Evolutionary conservation across 1,140 invertebrate genomes (phyloP), one percentile per base, ranked within the genome.

Genomic region (Temnothorax nylanderi): DNA sequence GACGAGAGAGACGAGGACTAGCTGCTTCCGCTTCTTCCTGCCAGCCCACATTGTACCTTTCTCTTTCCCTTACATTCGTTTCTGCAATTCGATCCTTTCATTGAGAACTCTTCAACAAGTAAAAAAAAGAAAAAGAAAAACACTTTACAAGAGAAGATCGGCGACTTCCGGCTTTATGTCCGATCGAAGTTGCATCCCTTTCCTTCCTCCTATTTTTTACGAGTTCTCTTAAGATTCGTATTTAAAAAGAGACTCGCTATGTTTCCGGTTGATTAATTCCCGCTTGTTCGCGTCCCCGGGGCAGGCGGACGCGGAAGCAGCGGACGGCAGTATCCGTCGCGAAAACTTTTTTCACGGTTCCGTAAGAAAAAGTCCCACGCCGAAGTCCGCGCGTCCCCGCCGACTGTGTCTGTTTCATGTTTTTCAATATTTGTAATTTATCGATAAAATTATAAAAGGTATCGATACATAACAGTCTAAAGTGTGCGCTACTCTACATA

Each of bases 351-450:
- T 88, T 85, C 88, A 88, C 87, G 80, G 65, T 89, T 92, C 82
- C 80, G 58, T 78, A 58, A 74, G 32, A 71, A 82, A 86, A 75
- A 85, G 84, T 90, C 84, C 84, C 60, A 84, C 77, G 72, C 91
- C 86, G 72, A 91, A 90, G 89, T 93, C 90, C 90, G 88, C 90
- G 90, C 85, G 91, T 93, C 91, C 87, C 89, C 91, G 89, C 86
- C 91, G 92, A 91, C 93, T 94, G 92, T 94, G 92, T 95, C 94
- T 95, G 94, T 95, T 95, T 95, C 94, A 95, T 95, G 94, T 95
- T 95, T 95, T 95, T 95, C 94, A 95, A 95, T 95, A 95, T 95
- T 95, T 95, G 94, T 95, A 95, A 95, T 95, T 95, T 95, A 95
- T 95, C 94, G 94, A 95, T 95, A 93, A 94, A 95, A 94, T 94